A percentile compares a stretch with the other conserved stretches of the same genome.
These are phyloP conservation scores for Lampropteryx suffumata DNA, from an alignment of 2,888 invertebrate genomes.

Conservation along the genomic window DNA sequence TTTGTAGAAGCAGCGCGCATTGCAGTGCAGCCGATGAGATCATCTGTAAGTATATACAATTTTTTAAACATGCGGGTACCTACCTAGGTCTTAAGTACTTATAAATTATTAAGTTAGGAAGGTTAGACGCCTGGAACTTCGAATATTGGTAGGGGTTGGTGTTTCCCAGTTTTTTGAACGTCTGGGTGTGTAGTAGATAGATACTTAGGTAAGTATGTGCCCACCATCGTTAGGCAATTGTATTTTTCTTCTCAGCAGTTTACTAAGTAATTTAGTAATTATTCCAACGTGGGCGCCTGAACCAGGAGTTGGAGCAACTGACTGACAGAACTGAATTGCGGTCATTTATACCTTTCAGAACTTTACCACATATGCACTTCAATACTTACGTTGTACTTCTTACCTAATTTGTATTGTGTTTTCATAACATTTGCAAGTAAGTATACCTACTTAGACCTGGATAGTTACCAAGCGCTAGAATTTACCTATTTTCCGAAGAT, in stretches of 20 bases:
- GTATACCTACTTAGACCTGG: conserved; percentile 1
- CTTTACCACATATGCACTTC: background rate
- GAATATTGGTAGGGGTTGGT: too few species aligned
- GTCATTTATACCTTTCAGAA: conserved; percentile 16
- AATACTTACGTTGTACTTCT: background rate
- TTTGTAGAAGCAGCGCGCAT: conserved; percentile 22
- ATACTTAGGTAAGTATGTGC: too few species aligned
- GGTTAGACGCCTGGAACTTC: too few species aligned
- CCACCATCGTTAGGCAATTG: too few species aligned
- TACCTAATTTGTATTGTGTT: conserved; percentile 30
- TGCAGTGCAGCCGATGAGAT: conserved; percentile 15
- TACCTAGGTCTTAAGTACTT: too few species aligned
- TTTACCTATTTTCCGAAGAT: too few species aligned
- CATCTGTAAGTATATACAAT: conserved; percentile 27
- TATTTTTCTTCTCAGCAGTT: too few species aligned
- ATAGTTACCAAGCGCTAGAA: background rate
- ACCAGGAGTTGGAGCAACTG: conserved; percentile 7
- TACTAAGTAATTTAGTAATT: conserved; percentile 14
- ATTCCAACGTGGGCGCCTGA: conserved; percentile 1
- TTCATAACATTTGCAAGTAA: conserved; percentile 10
- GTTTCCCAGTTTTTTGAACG: too few species aligned
- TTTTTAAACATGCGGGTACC: too few species aligned
- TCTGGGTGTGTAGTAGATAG: too few species aligned
- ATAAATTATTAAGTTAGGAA: too few species aligned
- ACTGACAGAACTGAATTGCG: background rate